Evolutionary conservation across 1,140 invertebrate genomes (phyloP).

Genomic region (Paramacrobiotus metropolitanus): DNA sequence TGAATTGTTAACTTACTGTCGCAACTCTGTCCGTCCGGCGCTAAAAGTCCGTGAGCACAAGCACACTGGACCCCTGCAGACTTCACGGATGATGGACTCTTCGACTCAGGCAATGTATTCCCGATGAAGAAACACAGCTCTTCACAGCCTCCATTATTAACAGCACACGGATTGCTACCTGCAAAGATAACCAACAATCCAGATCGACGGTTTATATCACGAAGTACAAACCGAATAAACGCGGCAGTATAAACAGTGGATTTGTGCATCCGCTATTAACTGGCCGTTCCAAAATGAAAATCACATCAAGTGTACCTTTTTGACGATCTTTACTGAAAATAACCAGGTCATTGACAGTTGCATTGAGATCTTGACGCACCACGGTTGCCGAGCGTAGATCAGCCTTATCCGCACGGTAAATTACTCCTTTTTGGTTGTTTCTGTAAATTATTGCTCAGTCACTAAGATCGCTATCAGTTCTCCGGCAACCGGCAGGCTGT

Average conservation of each 20-base stretch:
- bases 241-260: no score
- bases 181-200: no score
- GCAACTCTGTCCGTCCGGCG: conserved; percentile 35
- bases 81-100: no score
- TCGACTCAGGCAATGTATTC: conserved; percentile 25
- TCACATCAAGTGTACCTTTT: no score
- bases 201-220: no score
- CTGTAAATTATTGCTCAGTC: not conserved
- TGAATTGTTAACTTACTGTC: no score
- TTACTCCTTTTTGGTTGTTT: conserved; percentile 13
- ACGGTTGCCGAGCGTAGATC: conserved; percentile 23
- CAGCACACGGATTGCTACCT: conserved; percentile 40
- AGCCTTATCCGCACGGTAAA: conserved; percentile 34
- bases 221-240: no score
- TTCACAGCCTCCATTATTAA: conserved; percentile 47
- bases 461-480: no score
- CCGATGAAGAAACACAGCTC: conserved; percentile 56
- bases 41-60: conserved; percentile 44
- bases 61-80: no score
- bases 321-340: conserved; percentile 30
- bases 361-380: conserved; percentile 7
- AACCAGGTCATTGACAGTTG: conserved; percentile 20
- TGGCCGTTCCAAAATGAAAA: no score
- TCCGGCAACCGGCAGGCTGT: no score
- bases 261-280: no score